Evolutionary conservation across 1,140 invertebrate genomes (phyloP), one percentile per base, ranked within the genome.

Genomic region (Mactra quadrangularis): DNA sequence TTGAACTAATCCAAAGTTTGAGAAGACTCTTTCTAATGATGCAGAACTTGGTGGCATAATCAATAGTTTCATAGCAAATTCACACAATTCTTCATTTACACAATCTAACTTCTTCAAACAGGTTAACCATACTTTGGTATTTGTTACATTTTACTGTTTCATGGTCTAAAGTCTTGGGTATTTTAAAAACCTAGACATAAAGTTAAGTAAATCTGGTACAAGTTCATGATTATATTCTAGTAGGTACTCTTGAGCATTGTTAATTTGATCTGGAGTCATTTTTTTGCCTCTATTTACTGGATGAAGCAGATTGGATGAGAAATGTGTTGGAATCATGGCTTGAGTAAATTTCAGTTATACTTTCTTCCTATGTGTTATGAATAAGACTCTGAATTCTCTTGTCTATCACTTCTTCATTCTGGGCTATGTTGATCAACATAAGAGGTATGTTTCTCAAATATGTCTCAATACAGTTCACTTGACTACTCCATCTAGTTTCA

Each of bases 401-500:
- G 22, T 70, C 66, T 3, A 70, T n/a, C 6, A 52, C 13, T 6
- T 70, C 45, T 52, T 70, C 66, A 52, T 70, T 70, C 27, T 70
- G 45, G 4, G 66, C 68, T 3, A 33, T 33, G 6, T 66, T 66
- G 22, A 77, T 25, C 29, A 77, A 31, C 57, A 76, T 62, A 17
- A 25, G 64, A 1, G 74, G 59, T 22, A 35, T 33, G 59, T 76
- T 76, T 45, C 27, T 3, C 1, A 62, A 47, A 45, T n/a, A 77
- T 22, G 60, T 66, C 7, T 66, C 75, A 4, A 62, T 53, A 27
- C 59, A 77, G 7, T 17, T 66, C 13, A 52, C 15, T 31, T 77
- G 59, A 50, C 59, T 66, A 31, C 47, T 77, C 45, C 68, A 72
- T 50, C 3, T 41, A 1, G 62, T 72, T 4, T 77, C 75, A 22